These are phyloP conservation scores for Meteorus colon DNA, from an alignment of 2,888 invertebrate species.

Conservation along the genomic window DNA sequence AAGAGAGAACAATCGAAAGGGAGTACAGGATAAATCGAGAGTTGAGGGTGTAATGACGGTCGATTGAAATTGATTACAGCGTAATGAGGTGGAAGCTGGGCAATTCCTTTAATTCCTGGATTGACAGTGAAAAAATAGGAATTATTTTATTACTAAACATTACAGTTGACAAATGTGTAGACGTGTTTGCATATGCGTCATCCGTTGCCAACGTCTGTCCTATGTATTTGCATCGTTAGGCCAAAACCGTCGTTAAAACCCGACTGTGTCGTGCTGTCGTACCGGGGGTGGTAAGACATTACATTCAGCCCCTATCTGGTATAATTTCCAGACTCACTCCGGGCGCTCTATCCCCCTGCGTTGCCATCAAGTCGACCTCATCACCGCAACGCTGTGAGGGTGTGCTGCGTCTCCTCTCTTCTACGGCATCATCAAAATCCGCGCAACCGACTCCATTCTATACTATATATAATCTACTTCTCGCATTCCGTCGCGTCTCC, in stretches of 20 bases:
- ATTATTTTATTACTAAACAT: conserved; percentile 16
- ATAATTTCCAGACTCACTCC: conserved; percentile 61
- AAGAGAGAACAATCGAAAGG: conserved; percentile 41
- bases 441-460: conserved; percentile 45
- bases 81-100: conserved; percentile 41
- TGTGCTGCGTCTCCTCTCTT: conserved; percentile 26
- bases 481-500: conserved; percentile 49
- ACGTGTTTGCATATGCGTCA: conserved; percentile 28
- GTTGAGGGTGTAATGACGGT: conserved; percentile 43
- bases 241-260: conserved; percentile 65
- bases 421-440: conserved; percentile 36
- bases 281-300: conserved; percentile 57
- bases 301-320: conserved; percentile 60
- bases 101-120: background rate
- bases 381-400: conserved; percentile 38
- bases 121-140: background rate
- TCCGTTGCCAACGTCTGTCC: conserved; percentile 53
- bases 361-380: conserved; percentile 43
- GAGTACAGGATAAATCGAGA: conserved; percentile 43
- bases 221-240: conserved; percentile 68
- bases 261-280: conserved; percentile 57
- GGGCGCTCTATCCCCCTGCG: conserved; percentile 26
- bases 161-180: conserved; percentile 6
- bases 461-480: conserved; percentile 30
- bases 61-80: conserved; percentile 54